Conservation (phyloP, 2,113 vertebrate genomes). For the Ctenomys sociabilis region DNA sequence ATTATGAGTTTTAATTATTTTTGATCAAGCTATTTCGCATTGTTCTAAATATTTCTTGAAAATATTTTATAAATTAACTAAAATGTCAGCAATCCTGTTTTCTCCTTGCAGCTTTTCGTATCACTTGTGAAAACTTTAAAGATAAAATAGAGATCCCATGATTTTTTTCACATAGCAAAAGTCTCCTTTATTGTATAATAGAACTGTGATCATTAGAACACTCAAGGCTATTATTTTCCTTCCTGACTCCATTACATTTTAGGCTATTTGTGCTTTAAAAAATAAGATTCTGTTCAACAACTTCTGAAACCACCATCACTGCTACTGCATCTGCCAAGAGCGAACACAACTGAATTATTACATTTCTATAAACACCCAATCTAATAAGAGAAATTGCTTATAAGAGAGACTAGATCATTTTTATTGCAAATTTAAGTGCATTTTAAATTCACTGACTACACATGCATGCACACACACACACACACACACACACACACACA, state of each 20-base stretch:
- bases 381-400: not conserved
- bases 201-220: not conserved
- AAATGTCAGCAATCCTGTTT: not conserved
- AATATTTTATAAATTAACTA: not conserved
- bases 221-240: not conserved
- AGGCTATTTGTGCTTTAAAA: constrained; percentile 40
- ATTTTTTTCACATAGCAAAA: not conserved
- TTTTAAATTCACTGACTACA: not conserved
- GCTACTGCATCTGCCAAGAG: not conserved
- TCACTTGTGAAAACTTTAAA: constrained; percentile 34
- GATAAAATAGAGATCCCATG: not conserved
- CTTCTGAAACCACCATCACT: not conserved
- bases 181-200: not conserved
- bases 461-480: no score
- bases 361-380: not conserved
- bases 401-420: not conserved
- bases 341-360: not conserved
- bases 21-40: constrained; percentile 21
- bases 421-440: not conserved
- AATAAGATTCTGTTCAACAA: not conserved
- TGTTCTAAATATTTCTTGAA: not conserved
- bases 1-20: constrained; percentile 57
- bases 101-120: constrained; percentile 12
- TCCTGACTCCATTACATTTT: constrained; percentile 32
- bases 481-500: not conserved